These are phyloP conservation scores for Anastrepha obliqua DNA, from an alignment of 1,140 invertebrate genomes.

Conservation along the genomic window DNA sequence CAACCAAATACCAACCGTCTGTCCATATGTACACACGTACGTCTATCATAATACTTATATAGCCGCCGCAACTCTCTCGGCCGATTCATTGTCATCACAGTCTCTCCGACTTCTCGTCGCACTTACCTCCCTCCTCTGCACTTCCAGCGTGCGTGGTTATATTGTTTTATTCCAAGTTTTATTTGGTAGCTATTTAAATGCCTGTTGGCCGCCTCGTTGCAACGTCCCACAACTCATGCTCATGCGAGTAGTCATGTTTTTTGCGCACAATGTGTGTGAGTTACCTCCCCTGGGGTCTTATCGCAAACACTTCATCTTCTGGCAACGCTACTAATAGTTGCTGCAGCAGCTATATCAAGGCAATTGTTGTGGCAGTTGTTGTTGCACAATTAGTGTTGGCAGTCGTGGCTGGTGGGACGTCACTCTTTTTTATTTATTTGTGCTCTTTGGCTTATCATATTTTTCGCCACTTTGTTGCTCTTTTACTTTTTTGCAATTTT, in stretches of 20 bases:
- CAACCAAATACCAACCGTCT: background rate
- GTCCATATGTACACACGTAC: background rate
- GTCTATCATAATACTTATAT: background rate
- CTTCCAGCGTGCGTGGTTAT: background rate
- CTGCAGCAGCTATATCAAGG: slow-evolving; percentile 23
- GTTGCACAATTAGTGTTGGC: slow-evolving; percentile 50
- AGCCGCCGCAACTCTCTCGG: background rate
- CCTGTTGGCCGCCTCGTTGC: slow-evolving; percentile 24
- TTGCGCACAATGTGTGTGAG: background rate
- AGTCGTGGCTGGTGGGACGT: slow-evolving; percentile 28
- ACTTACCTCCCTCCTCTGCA: background rate
- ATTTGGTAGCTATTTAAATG: slow-evolving; percentile 41
- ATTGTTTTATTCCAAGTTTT: background rate
- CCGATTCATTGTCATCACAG: background rate
- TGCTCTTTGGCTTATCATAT: slow-evolving; percentile 18
- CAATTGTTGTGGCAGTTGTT: slow-evolving; percentile 23
- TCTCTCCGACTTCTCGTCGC: background rate
- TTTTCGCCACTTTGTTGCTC: background rate
- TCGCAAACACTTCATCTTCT: slow-evolving; percentile 45
- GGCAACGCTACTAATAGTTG: slow-evolving; percentile 11
- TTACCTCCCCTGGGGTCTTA: slow-evolving; percentile 41
- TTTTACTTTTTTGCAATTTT: background rate
- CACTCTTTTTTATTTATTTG: background rate
- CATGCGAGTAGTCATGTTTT: background rate
- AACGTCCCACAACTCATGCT: background rate